phyloP scores from a whole-genome alignment of 2,113 vertebrate genomes.

The Ceratotherium simum region DNA sequence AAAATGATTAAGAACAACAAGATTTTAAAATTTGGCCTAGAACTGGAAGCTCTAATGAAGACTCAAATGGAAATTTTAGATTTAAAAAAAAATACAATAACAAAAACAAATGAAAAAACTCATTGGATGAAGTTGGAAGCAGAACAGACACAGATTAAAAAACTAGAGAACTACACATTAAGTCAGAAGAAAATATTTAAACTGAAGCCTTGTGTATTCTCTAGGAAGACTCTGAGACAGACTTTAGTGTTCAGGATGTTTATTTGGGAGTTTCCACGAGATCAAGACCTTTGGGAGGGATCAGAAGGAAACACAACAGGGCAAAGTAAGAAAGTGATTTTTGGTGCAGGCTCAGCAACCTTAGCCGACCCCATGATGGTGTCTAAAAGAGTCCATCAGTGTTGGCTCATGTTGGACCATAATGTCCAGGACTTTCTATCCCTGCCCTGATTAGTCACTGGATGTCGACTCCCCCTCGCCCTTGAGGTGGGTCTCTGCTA shows the following conservation, averaged over 20 bases:
- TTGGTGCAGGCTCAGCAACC: too few species aligned
- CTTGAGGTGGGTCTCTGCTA: background rate
- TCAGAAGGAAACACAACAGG: background rate
- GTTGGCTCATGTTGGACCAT: accelerated
- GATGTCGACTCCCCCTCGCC: too few species aligned
- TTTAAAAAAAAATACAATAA: background rate
- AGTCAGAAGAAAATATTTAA: too few species aligned
- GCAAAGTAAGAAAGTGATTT: background rate
- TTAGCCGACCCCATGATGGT: too few species aligned
- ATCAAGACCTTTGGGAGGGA: too few species aligned
- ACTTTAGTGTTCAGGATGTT: too few species aligned
- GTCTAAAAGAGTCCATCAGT: background rate
- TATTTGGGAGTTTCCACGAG: too few species aligned
- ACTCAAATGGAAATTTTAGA: background rate
- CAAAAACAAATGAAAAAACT: background rate
- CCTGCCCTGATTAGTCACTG: too few species aligned
- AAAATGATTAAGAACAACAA: background rate
- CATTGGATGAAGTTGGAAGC: background rate
- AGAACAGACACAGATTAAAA: background rate
- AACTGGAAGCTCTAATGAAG: background rate
- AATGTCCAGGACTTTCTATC: background rate
- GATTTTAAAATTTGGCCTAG: background rate
- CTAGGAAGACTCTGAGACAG: too few species aligned
- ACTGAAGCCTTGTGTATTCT: too few species aligned
- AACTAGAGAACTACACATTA: too few species aligned